Conservation (phyloP, 2,888 invertebrate species). For the Agapostemon virescens region DNA sequence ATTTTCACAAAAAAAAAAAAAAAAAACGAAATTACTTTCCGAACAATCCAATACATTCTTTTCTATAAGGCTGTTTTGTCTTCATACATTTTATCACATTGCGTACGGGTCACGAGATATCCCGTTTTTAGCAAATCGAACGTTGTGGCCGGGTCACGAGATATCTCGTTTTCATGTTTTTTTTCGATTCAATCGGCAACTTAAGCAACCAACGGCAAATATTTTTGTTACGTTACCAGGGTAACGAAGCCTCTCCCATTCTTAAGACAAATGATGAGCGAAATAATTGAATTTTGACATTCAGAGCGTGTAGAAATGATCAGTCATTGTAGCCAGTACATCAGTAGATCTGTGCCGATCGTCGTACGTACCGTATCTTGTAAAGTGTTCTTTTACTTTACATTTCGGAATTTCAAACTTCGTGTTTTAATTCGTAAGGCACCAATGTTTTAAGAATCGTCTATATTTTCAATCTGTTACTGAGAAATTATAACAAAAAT, state of each 20-base stretch:
- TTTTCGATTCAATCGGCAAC: not conserved
- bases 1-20: too few species aligned
- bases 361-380: slow-evolving; percentile 3
- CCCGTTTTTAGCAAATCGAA: too few species aligned
- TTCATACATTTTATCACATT: too few species aligned
- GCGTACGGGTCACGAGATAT: too few species aligned
- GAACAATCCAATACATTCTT: too few species aligned
- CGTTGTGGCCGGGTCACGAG: too few species aligned
- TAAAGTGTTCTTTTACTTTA: slow-evolving; percentile 1
- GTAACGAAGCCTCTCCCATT: not conserved
- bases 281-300: not conserved
- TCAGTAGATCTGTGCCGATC: slow-evolving; percentile 5
- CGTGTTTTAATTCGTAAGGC: not conserved
- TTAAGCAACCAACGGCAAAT: not conserved
- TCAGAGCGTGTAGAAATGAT: slow-evolving; percentile 1
- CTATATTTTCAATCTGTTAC: slow-evolving; percentile 6
- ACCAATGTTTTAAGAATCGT: not conserved
- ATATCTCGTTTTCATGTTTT: not conserved
- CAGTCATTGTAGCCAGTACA: slow-evolving; percentile 1
- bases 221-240: slow-evolving; percentile 1
- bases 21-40: too few species aligned
- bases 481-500: slow-evolving; percentile 1
- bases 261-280: slow-evolving; percentile 1
- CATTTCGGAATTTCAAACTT: slow-evolving; percentile 1
- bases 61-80: too few species aligned